phyloP scores from a whole-genome alignment of 92 coral and sea anemone species.

The Isaurus tuberculatus region DNA sequence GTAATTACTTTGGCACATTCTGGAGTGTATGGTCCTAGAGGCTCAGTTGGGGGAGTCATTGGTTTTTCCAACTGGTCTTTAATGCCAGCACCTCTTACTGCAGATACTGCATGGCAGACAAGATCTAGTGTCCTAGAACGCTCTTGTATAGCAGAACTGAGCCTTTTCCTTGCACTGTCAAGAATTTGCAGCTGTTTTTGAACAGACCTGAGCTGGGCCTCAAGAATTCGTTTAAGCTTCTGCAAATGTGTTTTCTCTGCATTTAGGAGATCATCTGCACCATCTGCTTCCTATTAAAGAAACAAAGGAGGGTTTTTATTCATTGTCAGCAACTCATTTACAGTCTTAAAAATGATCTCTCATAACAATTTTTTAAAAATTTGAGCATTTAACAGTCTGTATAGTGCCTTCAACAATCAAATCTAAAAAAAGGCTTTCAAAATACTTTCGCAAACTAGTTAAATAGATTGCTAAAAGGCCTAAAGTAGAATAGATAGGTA shows the following conservation, averaged over 20 bases:
- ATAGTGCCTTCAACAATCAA: too few relatives aligned
- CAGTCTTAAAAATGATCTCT: too few relatives aligned
- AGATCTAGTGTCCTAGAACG: constrained; percentile 93
- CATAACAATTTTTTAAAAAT: too few relatives aligned
- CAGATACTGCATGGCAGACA: constrained; percentile 95
- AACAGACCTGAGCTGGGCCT: constrained; percentile 93
- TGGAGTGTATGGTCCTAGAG: constrained; percentile 98
- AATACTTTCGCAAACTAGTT: too few relatives aligned
- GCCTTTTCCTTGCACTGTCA: constrained; percentile 88
- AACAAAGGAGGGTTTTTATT: not conserved
- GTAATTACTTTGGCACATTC: constrained; percentile 94
- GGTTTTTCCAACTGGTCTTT: constrained; percentile 94
- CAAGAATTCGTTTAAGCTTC: constrained; percentile 87
- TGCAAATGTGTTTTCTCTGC: constrained; percentile 90
- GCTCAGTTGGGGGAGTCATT: constrained; percentile 88
- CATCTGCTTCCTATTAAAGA: constrained; percentile 78
- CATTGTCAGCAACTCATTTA: not conserved
- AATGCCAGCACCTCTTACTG: constrained; percentile 95
- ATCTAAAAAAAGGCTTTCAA: too few relatives aligned
- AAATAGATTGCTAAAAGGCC: too few relatives aligned
- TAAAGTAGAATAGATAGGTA: too few relatives aligned
- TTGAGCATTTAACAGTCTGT: too few relatives aligned
- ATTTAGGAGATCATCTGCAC: constrained; percentile 90
- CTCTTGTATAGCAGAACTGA: constrained; percentile 85
- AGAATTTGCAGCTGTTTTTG: constrained; percentile 98